Evolutionary conservation across 53 echinoderm and acorn worm species (phyloP).

Genomic region (Arbacia lixula): DNA sequence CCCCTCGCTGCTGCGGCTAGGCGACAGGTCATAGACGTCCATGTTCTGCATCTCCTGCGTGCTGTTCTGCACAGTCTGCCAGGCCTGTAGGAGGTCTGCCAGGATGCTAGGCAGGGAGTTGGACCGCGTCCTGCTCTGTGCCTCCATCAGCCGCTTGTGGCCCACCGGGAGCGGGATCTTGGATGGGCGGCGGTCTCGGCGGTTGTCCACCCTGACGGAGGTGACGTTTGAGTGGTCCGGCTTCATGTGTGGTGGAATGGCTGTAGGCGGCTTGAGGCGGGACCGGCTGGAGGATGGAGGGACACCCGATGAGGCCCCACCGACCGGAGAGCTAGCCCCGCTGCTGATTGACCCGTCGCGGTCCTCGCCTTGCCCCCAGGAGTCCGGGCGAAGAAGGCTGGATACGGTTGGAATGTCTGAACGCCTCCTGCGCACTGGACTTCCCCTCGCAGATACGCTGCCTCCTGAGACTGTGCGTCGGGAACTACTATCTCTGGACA

Average conservation of each 20-base stretch:
- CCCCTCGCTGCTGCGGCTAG: constrained; percentile 70
- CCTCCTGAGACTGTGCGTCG: neutral
- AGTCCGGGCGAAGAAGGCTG: constrained; percentile 8
- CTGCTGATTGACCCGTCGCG: constrained; percentile 39
- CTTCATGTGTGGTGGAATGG: constrained; percentile 82
- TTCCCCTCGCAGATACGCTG: constrained; percentile 25
- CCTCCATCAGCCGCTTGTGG: constrained; percentile 73
- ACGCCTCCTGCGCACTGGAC: constrained; percentile 46
- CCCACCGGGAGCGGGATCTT: constrained; percentile 88
- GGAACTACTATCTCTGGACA: constrained; percentile 24
- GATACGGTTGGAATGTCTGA: constrained; percentile 49
- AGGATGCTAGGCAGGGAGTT: constrained; percentile 72
- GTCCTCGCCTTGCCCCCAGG: constrained; percentile 11
- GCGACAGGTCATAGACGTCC: constrained; percentile 64
- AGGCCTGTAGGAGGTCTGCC: constrained; percentile 74
- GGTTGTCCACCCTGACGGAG: constrained; percentile 62
- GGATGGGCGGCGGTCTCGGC: constrained; percentile 55
- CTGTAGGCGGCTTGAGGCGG: constrained; percentile 77
- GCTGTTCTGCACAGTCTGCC: constrained; percentile 67
- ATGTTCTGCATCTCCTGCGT: constrained; percentile 33
- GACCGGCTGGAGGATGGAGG: constrained; percentile 71
- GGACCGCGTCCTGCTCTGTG: constrained; percentile 49
- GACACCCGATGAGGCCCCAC: constrained; percentile 62
- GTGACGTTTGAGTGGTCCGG: constrained; percentile 72
- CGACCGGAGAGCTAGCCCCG: constrained; percentile 65